Evolutionary conservation across 2,888 invertebrate species (phyloP).

Genomic region (Hydriomena furcata): DNA sequence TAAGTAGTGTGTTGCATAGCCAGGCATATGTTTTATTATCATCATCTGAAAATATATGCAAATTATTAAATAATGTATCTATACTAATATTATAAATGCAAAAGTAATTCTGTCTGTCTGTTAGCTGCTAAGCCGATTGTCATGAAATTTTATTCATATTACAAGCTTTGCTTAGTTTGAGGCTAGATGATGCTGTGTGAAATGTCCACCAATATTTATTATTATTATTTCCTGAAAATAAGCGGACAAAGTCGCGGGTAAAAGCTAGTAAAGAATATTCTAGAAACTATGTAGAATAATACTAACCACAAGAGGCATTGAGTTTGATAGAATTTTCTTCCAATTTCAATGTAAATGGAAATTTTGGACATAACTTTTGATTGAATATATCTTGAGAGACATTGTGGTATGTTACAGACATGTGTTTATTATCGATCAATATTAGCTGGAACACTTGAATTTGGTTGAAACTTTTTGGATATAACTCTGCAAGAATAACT

Average conservation of each 20-base stretch:
- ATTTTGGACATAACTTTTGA: constrained; percentile 72
- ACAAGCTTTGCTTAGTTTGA: too few species aligned
- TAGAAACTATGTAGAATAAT: not conserved
- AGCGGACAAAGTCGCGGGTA: too few species aligned
- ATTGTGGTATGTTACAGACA: constrained; percentile 72
- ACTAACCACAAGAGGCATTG: constrained; percentile 65
- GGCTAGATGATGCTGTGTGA: too few species aligned
- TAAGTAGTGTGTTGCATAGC: constrained; percentile 82
- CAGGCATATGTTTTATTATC: constrained; percentile 67
- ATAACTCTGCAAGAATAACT: constrained; percentile 59
- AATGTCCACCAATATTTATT: too few species aligned
- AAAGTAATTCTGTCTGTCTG: too few species aligned
- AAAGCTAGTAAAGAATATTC: not conserved
- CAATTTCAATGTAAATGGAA: constrained; percentile 74
- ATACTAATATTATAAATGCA: too few species aligned
- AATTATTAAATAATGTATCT: too few species aligned
- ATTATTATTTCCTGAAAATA: too few species aligned
- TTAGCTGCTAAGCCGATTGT: too few species aligned
- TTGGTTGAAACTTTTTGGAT: constrained; percentile 62
- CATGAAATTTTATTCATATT: too few species aligned
- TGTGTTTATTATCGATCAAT: constrained; percentile 62
- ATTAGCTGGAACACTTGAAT: constrained; percentile 62
- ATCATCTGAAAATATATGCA: constrained; percentile 47
- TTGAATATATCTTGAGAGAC: constrained; percentile 58
- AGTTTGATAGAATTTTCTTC: constrained; percentile 61